These are phyloP conservation scores for Ashinkailepas kermadecensis DNA, from an alignment of 2,888 invertebrate species.

Conservation along the genomic window DNA sequence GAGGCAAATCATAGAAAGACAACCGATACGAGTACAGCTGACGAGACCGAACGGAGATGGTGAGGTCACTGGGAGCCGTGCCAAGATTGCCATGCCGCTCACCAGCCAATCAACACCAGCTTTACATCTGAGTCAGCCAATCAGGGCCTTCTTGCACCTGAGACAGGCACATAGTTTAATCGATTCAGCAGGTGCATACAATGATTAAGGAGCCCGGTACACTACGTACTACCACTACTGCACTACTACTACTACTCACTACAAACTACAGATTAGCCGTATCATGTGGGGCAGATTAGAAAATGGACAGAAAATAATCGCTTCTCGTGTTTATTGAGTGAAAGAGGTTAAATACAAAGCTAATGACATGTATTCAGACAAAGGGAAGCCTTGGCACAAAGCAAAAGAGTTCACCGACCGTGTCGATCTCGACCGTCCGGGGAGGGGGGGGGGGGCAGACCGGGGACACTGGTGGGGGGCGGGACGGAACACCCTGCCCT, in stretches of 20 bases:
- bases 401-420: neutral
- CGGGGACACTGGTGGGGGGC: neutral
- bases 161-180: constrained; percentile 17
- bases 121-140: constrained; percentile 21
- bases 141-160: constrained; percentile 5
- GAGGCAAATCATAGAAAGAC: neutral
- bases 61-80: constrained; percentile 34
- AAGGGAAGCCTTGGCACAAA: constrained; percentile 20
- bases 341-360: constrained; percentile 19
- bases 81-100: constrained; percentile 33
- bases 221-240: constrained; percentile 18
- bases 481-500: neutral
- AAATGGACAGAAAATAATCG: constrained; percentile 19
- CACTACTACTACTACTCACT: constrained; percentile 13
- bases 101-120: constrained; percentile 31
- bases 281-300: constrained; percentile 5
- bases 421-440: neutral
- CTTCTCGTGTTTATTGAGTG: constrained; percentile 13
- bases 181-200: constrained; percentile 4
- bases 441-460: neutral
- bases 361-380: constrained; percentile 11
- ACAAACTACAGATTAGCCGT: constrained; percentile 21
- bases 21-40: neutral
- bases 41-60: neutral
- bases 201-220: constrained; percentile 3